Evolutionary conservation across 2,888 invertebrate species (phyloP), one percentile per base, ranked within the genome.

Genomic region (Agrotis segetum): DNA sequence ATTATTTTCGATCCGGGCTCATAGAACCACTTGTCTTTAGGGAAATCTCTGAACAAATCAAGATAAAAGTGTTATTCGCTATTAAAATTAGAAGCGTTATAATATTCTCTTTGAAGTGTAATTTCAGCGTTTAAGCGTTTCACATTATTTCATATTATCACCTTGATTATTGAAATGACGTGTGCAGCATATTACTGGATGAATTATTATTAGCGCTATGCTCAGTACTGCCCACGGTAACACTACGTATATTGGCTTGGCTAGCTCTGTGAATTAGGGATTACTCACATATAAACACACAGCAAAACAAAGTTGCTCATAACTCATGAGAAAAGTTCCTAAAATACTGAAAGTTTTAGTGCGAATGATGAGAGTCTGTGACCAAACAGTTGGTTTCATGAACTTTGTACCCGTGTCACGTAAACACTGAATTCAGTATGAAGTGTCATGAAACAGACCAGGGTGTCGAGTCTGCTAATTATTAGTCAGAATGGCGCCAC

Each of bases 191-290:
- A 73, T 34, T 66, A 70, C 72, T 82, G 80, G 74, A 82, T 78
- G 66, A 72, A 75, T 82, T 87, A 87, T 87, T 85, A 82, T 86
- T 87, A 86, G 87, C 81, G 61, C 58, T 29, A 63, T 50, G 67
- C 62, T 83, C 82, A 80, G 60, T 68, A 67, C 79, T 50, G 40
- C 82, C 83, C 78, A 83, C 87, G 81, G 79, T 64, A 77, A 73
- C 62, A 49, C 64, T 64, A 73, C 69, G 77, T 67, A 75, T 58
- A 72, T 77, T 56, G 67, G 67, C 70, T 85, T 87, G 86, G 87
- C 87, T 83, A 81, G 78, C 79, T 77, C 66, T 71, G 21, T 59
- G 74, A 79, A 56, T 72, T 79, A 77, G 77, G 77, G 73, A 81
- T 84, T 87, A 86, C 79, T 82, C 86, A 87, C 67, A 60, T 29